Percentiles rank a stretch among this genome's conserved stretches.
Evolutionary conservation across 2,797 vertebrate genomes (phyloP).

Genomic region (Amblyopsis hoosieri): DNA sequence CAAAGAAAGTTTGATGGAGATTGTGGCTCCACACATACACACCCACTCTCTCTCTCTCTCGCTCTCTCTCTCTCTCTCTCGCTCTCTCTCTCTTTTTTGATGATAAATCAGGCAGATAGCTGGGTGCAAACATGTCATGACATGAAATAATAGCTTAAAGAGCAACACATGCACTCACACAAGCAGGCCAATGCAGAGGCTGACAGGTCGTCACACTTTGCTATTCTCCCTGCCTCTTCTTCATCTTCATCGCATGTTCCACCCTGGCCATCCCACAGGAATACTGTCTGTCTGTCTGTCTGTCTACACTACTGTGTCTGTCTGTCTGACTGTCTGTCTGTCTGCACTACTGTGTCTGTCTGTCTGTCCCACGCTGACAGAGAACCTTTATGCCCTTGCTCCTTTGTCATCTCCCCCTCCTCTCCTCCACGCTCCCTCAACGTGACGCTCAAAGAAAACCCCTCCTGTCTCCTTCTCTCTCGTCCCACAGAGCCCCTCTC

Average conservation of each 20-base stretch:
- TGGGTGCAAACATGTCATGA: too few species aligned
- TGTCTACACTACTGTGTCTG: slow-evolving; percentile 23
- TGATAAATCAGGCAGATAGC: too few species aligned
- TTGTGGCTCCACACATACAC: background rate
- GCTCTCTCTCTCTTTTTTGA: background rate
- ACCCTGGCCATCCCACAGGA: slow-evolving; percentile 79
- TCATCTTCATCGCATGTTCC: slow-evolving; percentile 83
- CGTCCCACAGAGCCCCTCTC: background rate
- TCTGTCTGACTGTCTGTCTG: slow-evolving; percentile 30
- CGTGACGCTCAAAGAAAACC: background rate
- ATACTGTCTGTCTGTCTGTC: slow-evolving; percentile 13
- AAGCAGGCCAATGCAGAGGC: too few species aligned
- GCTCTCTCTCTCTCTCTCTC: background rate
- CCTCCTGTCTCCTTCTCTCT: background rate
- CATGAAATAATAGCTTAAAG: too few species aligned
- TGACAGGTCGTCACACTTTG: slow-evolving; percentile 82
- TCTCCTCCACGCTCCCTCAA: background rate
- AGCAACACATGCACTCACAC: too few species aligned
- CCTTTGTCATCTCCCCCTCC: background rate
- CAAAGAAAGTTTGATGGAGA: slow-evolving; percentile 46
- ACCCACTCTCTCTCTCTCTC: background rate
- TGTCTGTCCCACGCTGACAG: background rate
- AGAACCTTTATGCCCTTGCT: too few species aligned
- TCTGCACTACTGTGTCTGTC: background rate
- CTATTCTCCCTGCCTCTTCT: slow-evolving; percentile 79